Base-by-base conservation (phyloP, 2,797 vertebrate species). In the Loriculus beryllinus region DNA sequence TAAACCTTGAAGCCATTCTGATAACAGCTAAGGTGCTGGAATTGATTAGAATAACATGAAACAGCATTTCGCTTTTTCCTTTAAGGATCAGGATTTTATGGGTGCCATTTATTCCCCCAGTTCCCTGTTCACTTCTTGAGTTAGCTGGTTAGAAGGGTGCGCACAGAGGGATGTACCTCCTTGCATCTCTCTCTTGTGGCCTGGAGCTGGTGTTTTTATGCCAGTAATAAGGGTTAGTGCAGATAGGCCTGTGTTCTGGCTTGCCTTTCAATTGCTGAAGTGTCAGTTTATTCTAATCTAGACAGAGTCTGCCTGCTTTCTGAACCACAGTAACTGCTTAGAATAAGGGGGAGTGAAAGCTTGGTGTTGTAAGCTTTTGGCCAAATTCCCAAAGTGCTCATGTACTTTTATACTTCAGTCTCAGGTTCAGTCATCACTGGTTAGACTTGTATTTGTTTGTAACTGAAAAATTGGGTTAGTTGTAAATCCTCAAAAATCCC, bases 261-360 rank as follows among this genome's bases (percentile, higher is more conserved):
- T 81, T 9, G 3, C 22, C 62, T 64, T 86, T 26, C 31, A 52
- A 20, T 60, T 78, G 21, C 57, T 83, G 60, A 71, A 48, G 37
- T 67, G 40, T 47, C 45, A 33, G 3, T 67, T 83, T 78, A 28
- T 77, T 77, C 37, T 76, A 64, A 64, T 59, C 37, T 72, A 62
- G 70, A 28, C 52, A 12, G 10, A 25, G 10, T 54, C 54, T 17
- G 2, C 85, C 68, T 89, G 49, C 71, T 92, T 84, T 91, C 76
- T 89, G 68, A 89, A 19, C 43, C 33, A 6, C 51, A 33, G 63
- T 28, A 31, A n/a, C 68, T 89, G 39, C 47, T 82, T 51, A 47
- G 49, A 62, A 14, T 37, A 63, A 37, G 37, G 26, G 10, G 3
- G 2, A 28, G 12, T 39, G 13, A 0, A 2, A 74, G n/a, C 21